Percentiles rank a stretch among this genome's conserved stretches.
These are phyloP conservation scores for Trachythela sp. DNA, from an alignment of 64 coral and sea anemone genomes.

Conservation along the genomic window DNA sequence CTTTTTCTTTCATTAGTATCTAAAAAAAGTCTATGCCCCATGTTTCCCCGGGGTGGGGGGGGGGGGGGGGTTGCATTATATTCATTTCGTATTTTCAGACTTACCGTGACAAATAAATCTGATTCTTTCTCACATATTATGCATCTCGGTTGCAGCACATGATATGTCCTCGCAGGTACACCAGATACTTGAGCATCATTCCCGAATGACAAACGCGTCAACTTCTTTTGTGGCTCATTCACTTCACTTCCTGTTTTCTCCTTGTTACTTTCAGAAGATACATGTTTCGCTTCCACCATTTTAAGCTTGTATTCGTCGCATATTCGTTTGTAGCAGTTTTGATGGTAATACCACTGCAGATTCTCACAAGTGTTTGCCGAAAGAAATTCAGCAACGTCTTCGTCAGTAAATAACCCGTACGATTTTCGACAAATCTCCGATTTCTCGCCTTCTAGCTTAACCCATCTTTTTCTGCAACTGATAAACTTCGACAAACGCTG, in stretches of 20 bases:
- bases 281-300: not conserved
- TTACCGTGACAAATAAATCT: conserved; percentile 26
- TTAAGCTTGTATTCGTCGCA: not conserved
- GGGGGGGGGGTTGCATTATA: too few species aligned
- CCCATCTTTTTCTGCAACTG: not conserved
- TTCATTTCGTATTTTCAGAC: not conserved
- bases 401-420: not conserved
- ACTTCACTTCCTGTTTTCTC: not conserved
- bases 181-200: not conserved
- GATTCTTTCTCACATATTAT: conserved; percentile 10
- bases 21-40: too few species aligned
- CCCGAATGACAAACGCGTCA: not conserved
- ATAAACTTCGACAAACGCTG: not conserved
- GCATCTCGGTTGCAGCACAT: not conserved
- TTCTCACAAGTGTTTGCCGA: not conserved
- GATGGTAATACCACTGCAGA: conserved; percentile 23
- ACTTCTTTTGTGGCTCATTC: not conserved
- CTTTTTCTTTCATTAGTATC: too few species aligned
- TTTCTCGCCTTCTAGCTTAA: not conserved
- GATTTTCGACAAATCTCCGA: not conserved
- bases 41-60: too few species aligned
- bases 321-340: not conserved
- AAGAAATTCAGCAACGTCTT: not conserved
- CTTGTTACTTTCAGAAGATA: not conserved
- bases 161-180: not conserved